Evolutionary conservation across 2,113 vertebrate genomes (phyloP).

Genomic region (Labeo rohita): DNA sequence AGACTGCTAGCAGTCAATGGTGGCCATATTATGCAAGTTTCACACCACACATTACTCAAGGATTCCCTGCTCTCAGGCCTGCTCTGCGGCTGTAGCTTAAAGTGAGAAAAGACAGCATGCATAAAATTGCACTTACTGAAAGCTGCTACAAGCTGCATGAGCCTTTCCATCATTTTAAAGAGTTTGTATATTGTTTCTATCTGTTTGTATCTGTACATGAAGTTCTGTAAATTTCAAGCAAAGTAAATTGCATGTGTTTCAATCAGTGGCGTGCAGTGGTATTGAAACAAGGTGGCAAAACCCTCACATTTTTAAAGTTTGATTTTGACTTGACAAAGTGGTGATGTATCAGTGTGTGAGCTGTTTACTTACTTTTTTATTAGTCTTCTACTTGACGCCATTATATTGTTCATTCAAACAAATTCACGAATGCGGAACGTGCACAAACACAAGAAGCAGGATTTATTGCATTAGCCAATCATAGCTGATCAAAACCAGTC

Average conservation of each 20-base stretch:
- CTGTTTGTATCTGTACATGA: not conserved
- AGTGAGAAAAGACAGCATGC: not conserved
- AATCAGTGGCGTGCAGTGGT: too few relatives aligned
- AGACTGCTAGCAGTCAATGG: slow-evolving; percentile 3
- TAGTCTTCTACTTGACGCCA: too few relatives aligned
- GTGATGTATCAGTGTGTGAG: too few relatives aligned
- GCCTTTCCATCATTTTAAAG: not conserved
- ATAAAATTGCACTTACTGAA: not conserved
- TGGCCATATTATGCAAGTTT: slow-evolving; percentile 14
- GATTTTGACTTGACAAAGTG: too few relatives aligned
- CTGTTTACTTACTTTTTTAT: too few relatives aligned
- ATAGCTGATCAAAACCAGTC: too few relatives aligned
- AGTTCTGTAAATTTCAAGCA: not conserved
- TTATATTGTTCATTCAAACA: too few relatives aligned
- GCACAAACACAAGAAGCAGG: too few relatives aligned
- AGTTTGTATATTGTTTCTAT: not conserved
- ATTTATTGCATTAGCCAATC: too few relatives aligned
- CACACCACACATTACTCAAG: slow-evolving; percentile 29
- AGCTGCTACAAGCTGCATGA: not conserved
- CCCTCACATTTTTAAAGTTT: too few relatives aligned
- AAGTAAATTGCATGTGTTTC: not conserved
- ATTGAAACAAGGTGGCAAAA: too few relatives aligned
- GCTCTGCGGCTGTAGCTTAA: not conserved
- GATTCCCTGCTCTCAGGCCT: not conserved
- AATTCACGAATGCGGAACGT: too few relatives aligned